A percentile compares a stretch with the other conserved stretches of the same genome.
These are phyloP conservation scores for Sitta carolinensis DNA, from an alignment of 2,797 vertebrate genomes.

Conservation along the genomic window DNA sequence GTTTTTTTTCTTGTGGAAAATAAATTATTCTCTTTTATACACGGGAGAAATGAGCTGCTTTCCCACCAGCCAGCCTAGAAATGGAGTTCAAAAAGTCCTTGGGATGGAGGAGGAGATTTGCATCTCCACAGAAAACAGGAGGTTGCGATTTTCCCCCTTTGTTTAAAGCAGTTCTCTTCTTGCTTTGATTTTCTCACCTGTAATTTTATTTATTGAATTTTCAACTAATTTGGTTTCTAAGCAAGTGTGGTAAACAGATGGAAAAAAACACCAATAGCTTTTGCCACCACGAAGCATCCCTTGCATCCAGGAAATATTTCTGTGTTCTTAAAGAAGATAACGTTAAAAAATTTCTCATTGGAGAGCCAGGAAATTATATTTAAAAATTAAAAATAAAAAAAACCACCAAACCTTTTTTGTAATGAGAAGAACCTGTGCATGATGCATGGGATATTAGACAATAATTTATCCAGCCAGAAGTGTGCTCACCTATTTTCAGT, in stretches of 20 bases:
- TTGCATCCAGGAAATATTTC: background rate
- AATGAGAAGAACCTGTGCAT: background rate
- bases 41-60: background rate
- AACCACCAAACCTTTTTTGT: fast-evolving
- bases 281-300: background rate
- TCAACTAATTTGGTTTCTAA: background rate
- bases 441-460: slow-evolving; percentile 24
- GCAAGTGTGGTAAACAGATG: background rate
- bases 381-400: background rate
- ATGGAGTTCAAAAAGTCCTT: background rate
- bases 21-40: slow-evolving; percentile 20
- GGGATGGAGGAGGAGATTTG: background rate
- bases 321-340: background rate
- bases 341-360: background rate
- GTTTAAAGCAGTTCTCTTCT: background rate
- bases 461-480: slow-evolving; percentile 54
- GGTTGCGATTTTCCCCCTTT: background rate
- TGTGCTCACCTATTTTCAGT: slow-evolving; percentile 57
- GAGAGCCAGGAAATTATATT: background rate
- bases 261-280: background rate
- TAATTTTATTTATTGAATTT: background rate
- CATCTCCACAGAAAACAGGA: background rate
- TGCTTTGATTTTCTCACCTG: background rate
- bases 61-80: background rate
- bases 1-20: background rate